These are phyloP conservation scores for Nothocercus nigrocapillus DNA, from an alignment of 2,113 vertebrate genomes.

Conservation along the genomic window DNA sequence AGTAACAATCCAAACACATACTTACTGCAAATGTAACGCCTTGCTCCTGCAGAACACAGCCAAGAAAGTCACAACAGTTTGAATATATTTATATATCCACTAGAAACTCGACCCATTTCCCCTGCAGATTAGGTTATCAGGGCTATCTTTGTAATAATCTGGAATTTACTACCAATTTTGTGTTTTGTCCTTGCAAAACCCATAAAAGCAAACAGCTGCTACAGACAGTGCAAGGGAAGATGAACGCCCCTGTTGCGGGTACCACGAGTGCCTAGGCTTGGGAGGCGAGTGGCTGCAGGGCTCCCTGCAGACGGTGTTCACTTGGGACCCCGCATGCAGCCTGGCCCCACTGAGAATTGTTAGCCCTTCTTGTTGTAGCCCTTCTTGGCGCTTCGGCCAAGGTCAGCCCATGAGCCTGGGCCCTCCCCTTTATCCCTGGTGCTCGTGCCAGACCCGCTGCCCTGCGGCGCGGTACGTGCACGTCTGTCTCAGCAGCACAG, in stretches of 20 bases:
- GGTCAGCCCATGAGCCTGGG: background rate
- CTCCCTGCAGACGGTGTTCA: background rate
- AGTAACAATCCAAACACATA: background rate
- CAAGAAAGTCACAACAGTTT: background rate
- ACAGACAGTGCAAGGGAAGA: background rate
- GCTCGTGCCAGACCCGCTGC: background rate
- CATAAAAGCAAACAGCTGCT: background rate
- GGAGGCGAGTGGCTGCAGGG: background rate
- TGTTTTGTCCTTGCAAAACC: background rate
- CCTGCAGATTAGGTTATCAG: background rate
- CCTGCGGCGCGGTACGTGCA: accelerated
- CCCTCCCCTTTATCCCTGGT: background rate
- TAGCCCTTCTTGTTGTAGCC: background rate
- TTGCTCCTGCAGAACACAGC: background rate
- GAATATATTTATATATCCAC: too few species aligned
- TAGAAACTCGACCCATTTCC: background rate
- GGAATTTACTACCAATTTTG: background rate
- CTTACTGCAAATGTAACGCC: background rate
- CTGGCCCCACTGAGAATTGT: background rate
- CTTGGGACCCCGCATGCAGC: background rate
- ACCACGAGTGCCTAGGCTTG: background rate
- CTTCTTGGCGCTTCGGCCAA: background rate
- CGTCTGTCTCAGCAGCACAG: background rate
- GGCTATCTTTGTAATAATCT: background rate
- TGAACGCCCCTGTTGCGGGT: background rate